Evolutionary conservation across 2,888 invertebrate species (phyloP).

Genomic region (Erannis defoliaria): DNA sequence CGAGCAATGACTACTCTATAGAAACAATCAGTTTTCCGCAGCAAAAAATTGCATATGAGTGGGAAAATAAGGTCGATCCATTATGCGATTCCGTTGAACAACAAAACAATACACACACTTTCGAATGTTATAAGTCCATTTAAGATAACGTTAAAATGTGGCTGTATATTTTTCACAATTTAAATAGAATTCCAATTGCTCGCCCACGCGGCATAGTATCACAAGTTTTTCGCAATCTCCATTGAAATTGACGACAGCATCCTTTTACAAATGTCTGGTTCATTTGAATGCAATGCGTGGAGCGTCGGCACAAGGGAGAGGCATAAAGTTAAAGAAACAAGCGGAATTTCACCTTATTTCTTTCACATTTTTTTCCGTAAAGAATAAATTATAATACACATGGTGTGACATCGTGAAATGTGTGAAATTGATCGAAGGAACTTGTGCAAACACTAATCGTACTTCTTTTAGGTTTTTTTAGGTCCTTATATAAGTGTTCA

Average conservation of each 20-base stretch:
- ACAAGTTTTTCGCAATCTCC: conserved; percentile 44
- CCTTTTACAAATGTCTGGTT: conserved; percentile 46
- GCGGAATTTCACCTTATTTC: not conserved
- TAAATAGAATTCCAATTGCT: conserved; percentile 30
- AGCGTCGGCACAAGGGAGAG: conserved; percentile 14
- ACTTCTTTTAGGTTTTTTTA: too few species aligned
- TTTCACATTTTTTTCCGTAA: not conserved
- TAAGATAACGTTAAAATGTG: not conserved
- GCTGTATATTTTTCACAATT: not conserved
- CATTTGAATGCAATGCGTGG: conserved; percentile 58
- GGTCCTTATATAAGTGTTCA: too few species aligned
- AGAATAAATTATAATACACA: not conserved
- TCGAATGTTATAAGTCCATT: too few species aligned
- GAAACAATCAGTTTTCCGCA: too few species aligned
- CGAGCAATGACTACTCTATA: too few species aligned
- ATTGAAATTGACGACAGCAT: conserved; percentile 44
- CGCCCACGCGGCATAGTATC: conserved; percentile 39
- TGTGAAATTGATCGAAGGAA: too few species aligned
- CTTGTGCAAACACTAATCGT: not conserved
- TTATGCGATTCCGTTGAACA: too few species aligned
- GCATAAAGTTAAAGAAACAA: conserved; percentile 7
- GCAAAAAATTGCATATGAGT: too few species aligned
- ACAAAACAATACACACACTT: too few species aligned
- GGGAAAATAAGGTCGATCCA: too few species aligned
- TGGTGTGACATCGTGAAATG: not conserved